Base-by-base conservation (phyloP, 2,888 invertebrate species). In the Copidosoma aretas region DNA sequence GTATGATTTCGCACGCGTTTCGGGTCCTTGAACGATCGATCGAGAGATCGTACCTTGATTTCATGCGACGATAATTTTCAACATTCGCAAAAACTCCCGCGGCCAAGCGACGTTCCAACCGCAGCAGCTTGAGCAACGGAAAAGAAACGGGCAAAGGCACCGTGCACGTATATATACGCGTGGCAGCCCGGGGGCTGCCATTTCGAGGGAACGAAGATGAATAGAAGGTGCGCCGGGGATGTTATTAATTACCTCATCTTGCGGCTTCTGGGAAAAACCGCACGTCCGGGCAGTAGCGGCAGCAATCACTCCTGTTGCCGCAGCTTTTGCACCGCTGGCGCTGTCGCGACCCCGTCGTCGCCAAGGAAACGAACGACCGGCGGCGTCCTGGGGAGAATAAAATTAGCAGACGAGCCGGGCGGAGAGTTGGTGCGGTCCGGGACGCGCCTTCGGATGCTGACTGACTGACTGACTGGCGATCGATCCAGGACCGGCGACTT, bases 161-260 rank as follows among this genome's bases (percentile, higher is more conserved):
- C 8, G 32, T 32, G 32, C n/a, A n/a, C n/a, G n/a, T n/a, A n/a
- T n/a, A n/a, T n/a, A n/a, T 32, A 32, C 32, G 32, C 32, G 32
- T 32, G 8, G 32, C 32, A 32, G 32, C 3, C 4, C 32, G 32
- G 4, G 8, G 32, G 3, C 32, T 32, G 32, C 32, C 32, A 32
- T 32, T 32, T 32, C 8, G 58, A 62, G 64, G 60, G 68, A 67
- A 67, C 64, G 52, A 71, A 67, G 67, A 69, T 65, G 58, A 71
- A 68, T 71, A 71, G 67, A 67, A 24, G 54, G 3, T 3, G 17
- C 32, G 58, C 32, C 67, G 64, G n/a, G 61, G 60, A 64, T 71
- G 64, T 71, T 71, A 71, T 72, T 69, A 73, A 72, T 73, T 72
- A 71, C 62, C 63, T 64, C 41, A 69, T 67, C 60, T 60, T 32